phyloP scores from a whole-genome alignment of 2,888 invertebrate genomes.

The Teleogryllus oceanicus region DNA sequence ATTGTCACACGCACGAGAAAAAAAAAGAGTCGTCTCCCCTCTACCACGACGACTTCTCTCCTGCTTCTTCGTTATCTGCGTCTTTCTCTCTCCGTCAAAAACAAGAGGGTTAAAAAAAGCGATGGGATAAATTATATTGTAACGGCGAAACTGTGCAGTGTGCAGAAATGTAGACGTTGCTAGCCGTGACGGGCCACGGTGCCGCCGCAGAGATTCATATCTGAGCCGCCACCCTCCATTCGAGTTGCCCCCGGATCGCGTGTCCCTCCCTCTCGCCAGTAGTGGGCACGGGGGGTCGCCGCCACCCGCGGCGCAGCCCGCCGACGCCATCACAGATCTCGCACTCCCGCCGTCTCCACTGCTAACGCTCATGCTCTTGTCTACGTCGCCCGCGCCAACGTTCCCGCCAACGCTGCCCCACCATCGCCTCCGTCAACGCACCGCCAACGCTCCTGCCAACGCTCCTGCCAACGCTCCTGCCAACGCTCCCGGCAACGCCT shows the following conservation, averaged over 20 bases:
- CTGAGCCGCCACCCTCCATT: neutral
- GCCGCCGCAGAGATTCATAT: neutral
- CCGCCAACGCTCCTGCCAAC: too few species aligned
- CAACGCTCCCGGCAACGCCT: too few species aligned
- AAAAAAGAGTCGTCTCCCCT: neutral
- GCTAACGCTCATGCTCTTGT: too few species aligned
- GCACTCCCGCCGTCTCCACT: too few species aligned
- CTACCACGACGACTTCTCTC: neutral
- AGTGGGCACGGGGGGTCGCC: too few species aligned
- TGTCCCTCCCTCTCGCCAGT: neutral
- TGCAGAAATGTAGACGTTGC: neutral
- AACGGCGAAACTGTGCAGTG: neutral
- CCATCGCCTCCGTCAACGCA: too few species aligned
- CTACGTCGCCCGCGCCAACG: too few species aligned
- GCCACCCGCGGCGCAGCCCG: too few species aligned
- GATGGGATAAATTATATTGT: slow-evolving; percentile 6
- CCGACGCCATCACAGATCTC: too few species aligned
- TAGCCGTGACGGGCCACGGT: neutral
- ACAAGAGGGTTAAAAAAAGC: neutral
- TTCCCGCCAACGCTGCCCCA: too few species aligned
- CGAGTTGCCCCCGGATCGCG: neutral
- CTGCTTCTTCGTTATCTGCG: neutral
- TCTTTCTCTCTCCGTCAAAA: neutral
- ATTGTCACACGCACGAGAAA: slow-evolving; percentile 8
- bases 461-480: too few species aligned